phyloP scores from a whole-genome alignment of 2,113 vertebrate species.

The Dryoscopus gambensis region DNA sequence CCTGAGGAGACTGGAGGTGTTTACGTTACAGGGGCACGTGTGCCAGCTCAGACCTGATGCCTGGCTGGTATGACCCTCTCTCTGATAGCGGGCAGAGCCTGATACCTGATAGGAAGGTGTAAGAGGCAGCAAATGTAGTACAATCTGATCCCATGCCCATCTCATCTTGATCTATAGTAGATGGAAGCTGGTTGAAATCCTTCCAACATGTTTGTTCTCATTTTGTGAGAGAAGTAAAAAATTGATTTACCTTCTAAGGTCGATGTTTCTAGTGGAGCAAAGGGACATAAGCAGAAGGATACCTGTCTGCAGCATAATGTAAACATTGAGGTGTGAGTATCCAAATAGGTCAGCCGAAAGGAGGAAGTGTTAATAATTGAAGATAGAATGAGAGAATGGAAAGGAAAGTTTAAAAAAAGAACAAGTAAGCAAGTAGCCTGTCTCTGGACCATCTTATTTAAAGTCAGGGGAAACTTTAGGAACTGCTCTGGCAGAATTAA shows the following conservation, averaged over 20 bases:
- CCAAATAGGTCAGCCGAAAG: conserved; percentile 54
- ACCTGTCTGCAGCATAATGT: not conserved
- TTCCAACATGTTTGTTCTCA: not conserved
- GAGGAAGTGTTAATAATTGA: conserved; percentile 60
- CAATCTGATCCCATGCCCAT: not conserved
- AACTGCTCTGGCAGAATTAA: not conserved
- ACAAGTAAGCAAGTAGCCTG: not conserved
- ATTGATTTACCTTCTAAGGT: not conserved
- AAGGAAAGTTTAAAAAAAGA: conserved; percentile 54
- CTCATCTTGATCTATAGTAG: not conserved
- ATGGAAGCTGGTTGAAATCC: not conserved
- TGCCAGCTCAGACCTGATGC: not conserved
- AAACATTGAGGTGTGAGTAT: not conserved
- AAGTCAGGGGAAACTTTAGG: not conserved
- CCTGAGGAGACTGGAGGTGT: not conserved
- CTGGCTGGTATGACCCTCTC: not conserved
- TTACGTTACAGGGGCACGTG: accelerated
- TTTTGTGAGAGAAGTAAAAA: not conserved
- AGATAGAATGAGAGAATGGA: conserved; percentile 41
- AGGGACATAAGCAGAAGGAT: not conserved
- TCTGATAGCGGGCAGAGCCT: not conserved
- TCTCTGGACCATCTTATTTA: not conserved
- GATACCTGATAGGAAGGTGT: not conserved
- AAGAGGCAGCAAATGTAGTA: not conserved
- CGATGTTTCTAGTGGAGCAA: not conserved